Evolutionary conservation across 2,888 invertebrate genomes (phyloP).

Genomic region (Tortricodes alternella): DNA sequence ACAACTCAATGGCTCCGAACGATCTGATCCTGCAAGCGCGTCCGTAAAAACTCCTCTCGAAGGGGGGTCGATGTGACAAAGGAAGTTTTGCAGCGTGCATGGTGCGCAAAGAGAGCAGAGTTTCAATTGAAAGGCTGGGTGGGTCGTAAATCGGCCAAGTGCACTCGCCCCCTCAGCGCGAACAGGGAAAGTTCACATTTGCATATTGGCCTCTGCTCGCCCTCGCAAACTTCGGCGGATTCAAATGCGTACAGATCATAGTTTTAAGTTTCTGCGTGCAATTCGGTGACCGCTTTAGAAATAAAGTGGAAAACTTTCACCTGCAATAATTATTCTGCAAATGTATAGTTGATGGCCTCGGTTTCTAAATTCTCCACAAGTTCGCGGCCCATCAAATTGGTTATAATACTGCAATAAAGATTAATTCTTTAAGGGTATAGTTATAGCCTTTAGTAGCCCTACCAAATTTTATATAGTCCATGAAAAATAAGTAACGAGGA

Average conservation of each 20-base stretch:
- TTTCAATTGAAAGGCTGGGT: conserved; percentile 57
- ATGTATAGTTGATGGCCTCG: too few relatives aligned
- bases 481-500: neutral
- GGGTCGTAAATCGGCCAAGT: conserved; percentile 76
- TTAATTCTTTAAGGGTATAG: too few relatives aligned
- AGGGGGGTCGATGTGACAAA: conserved; percentile 2
- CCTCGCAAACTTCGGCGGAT: conserved; percentile 45
- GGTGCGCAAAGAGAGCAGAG: conserved; percentile 43
- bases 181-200: conserved; percentile 77
- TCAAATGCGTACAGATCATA: conserved; percentile 21
- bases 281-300: neutral
- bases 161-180: conserved; percentile 50
- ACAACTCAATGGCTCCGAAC: conserved; percentile 3
- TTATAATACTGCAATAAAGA: too few relatives aligned
- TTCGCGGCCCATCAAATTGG: too few relatives aligned
- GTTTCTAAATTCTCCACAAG: too few relatives aligned
- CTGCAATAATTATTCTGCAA: neutral
- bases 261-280: conserved; percentile 9
- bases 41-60: neutral
- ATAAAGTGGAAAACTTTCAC: neutral
- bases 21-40: neutral
- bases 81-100: conserved; percentile 28
- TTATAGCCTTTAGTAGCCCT: too few relatives aligned
- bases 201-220: conserved; percentile 59
- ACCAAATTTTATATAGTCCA: too few relatives aligned